Evolutionary conservation across 2,113 vertebrate genomes (phyloP).

Genomic region (Carassius carassius): DNA sequence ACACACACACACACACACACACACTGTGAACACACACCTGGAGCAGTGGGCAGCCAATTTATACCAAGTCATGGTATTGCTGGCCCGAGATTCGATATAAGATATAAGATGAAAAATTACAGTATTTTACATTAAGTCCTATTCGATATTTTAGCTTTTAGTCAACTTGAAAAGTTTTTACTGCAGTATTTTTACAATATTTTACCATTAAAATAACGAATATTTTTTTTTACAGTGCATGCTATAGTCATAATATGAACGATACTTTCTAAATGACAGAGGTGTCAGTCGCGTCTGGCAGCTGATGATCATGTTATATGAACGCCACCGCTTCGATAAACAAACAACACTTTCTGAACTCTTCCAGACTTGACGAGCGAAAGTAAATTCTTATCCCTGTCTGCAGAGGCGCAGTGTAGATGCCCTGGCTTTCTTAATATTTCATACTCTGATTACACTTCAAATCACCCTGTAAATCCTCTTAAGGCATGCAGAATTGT

Average conservation of each 20-base stretch:
- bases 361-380: not conserved
- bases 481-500: slow-evolving; percentile 84
- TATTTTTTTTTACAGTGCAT: not conserved
- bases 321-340: slow-evolving; percentile 13
- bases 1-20: too few relatives aligned
- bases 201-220: too few relatives aligned
- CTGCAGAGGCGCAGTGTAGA: slow-evolving; percentile 69
- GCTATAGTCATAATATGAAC: not conserved
- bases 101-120: too few relatives aligned
- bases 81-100: too few relatives aligned
- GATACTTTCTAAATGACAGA: not conserved
- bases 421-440: slow-evolving; percentile 77
- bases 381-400: slow-evolving; percentile 31
- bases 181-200: too few relatives aligned
- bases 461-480: slow-evolving; percentile 83
- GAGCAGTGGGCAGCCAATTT: too few relatives aligned
- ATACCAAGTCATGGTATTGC: too few relatives aligned
- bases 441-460: slow-evolving; percentile 79
- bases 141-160: too few relatives aligned
- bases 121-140: too few relatives aligned
- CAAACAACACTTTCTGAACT: slow-evolving; percentile 35
- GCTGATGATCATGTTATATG: not conserved
- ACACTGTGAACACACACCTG: too few relatives aligned
- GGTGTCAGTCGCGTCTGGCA: not conserved
- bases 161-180: too few relatives aligned